A percentile compares a stretch with the other conserved stretches of the same genome.
Evolutionary conservation across 2,113 vertebrate species (phyloP).

Genomic region (Archocentrus centrarchus): DNA sequence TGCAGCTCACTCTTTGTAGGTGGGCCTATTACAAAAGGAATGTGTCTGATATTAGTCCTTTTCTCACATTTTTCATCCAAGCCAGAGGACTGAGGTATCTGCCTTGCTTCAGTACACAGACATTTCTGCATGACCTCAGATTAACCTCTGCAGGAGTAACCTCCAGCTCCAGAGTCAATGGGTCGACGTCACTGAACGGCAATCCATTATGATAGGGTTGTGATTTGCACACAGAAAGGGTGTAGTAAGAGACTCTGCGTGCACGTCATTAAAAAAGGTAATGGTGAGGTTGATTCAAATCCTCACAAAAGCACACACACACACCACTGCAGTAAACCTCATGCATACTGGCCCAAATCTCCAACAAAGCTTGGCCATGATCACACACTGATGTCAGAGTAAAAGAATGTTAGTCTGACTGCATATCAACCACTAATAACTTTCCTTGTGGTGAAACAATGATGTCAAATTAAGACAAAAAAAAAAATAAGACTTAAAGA

Average conservation of each 20-base stretch:
- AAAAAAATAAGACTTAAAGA: slow-evolving; percentile 3
- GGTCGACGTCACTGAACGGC: slow-evolving; percentile 27
- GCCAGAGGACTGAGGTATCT: slow-evolving; percentile 27
- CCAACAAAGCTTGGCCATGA: slow-evolving; percentile 39
- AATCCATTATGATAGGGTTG: slow-evolving; percentile 43
- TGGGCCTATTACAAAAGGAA: slow-evolving; percentile 69
- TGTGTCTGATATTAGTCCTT: slow-evolving; percentile 61
- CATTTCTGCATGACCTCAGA: slow-evolving; percentile 46
- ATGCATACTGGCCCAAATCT: slow-evolving; percentile 3
- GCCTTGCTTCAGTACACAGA: slow-evolving; percentile 53
- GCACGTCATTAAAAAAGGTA: not conserved
- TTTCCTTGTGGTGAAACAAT: slow-evolving; percentile 36
- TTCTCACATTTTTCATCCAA: slow-evolving; percentile 51
- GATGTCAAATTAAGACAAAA: slow-evolving; percentile 35
- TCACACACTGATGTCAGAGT: slow-evolving; percentile 49
- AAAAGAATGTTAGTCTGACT: slow-evolving; percentile 46
- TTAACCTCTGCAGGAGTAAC: slow-evolving; percentile 59
- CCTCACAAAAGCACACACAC: slow-evolving; percentile 7
- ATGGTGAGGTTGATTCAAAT: not conserved
- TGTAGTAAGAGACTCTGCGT: not conserved
- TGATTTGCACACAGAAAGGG: slow-evolving; percentile 3
- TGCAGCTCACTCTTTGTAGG: slow-evolving; percentile 62
- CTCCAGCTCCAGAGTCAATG: slow-evolving; percentile 40
- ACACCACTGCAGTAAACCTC: slow-evolving; percentile 18
- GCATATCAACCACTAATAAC: slow-evolving; percentile 47